Evolutionary conservation across 2,797 vertebrate genomes (phyloP).

Genomic region (Amblyopsis hoosieri): DNA sequence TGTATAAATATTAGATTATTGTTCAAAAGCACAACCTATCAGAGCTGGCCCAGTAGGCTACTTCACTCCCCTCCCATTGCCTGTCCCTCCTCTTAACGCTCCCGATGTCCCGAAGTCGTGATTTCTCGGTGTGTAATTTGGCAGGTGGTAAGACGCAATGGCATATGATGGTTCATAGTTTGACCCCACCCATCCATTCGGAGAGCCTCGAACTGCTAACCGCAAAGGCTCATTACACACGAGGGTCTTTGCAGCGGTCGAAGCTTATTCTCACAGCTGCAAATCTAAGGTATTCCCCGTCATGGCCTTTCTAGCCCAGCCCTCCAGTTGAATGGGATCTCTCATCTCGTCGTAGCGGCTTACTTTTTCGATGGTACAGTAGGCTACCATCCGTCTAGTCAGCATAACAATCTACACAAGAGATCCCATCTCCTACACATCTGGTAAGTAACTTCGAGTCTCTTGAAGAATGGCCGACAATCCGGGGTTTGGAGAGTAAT

Average conservation of each 20-base stretch:
- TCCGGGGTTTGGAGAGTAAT: slow-evolving; percentile 5
- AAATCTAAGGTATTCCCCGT: slow-evolving; percentile 49
- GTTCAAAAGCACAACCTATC: too few species aligned
- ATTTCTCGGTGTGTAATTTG: slow-evolving; percentile 28
- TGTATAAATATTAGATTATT: too few species aligned
- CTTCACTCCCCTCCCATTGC: slow-evolving; percentile 3
- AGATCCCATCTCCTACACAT: slow-evolving; percentile 47
- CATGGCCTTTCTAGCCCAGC: slow-evolving; percentile 66
- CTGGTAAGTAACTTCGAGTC: slow-evolving; percentile 65
- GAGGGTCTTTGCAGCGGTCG: slow-evolving; percentile 9
- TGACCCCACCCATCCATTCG: not conserved
- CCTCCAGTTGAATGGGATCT: slow-evolving; percentile 66
- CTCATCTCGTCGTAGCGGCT: slow-evolving; percentile 31
- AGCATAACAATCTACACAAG: slow-evolving; percentile 36
- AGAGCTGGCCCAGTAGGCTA: too few species aligned
- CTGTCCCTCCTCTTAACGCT: slow-evolving; percentile 25
- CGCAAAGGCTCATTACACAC: not conserved
- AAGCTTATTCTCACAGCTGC: slow-evolving; percentile 24
- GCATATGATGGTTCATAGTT: not conserved
- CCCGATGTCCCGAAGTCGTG: slow-evolving; percentile 58
- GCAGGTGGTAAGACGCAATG: not conserved
- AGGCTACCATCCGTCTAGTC: slow-evolving; percentile 25
- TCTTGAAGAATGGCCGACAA: slow-evolving; percentile 7
- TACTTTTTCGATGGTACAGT: slow-evolving; percentile 49
- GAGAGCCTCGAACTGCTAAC: not conserved